Evolutionary conservation across 1,140 invertebrate species (phyloP), one percentile per base, ranked within the genome.

Genomic region (Sinonovacula constricta): DNA sequence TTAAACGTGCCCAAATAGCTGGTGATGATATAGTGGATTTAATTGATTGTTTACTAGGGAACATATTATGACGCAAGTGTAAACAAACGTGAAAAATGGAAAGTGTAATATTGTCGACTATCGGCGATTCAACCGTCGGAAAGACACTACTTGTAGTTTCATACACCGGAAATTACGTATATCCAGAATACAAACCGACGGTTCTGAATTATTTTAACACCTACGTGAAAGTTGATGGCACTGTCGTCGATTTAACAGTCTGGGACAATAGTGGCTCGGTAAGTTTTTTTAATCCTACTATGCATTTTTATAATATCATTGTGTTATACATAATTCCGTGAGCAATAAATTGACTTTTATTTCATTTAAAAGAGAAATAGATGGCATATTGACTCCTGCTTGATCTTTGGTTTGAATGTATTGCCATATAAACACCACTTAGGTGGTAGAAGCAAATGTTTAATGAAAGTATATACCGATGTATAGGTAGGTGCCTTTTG

Each of bases 201-300:
- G 71, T 74, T 18, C 56, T 74, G 26, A 74, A 74, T 34, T 39
- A 36, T 28, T 49, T 63, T 51, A 53, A 39, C 26, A 74, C 71
- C 49, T 59, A 54, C 26, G 34, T 45, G 24, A 26, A 36, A 2
- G 33, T 59, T 3, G 54, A 70, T 2, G 33, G 51, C 28, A 34
- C 30, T 18, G 68, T 59, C 34, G 28, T 74, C 5, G 71, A 74
- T 62, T 30, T 74, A 2, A 30, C 12, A 26, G 49, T 74, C 24
- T 74, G 71, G 71, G 71, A 74, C 49, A 65, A 31, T 28, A 54
- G 59, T 5, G 71, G 71, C n/a, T 74, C 71, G 18, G 71, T 74
- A 65, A 54, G 71, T 45, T 3, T 54, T 12, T 31, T 45, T 45
- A 45, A 10, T 45, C 7, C 7, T 45, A n/a, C n/a, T n/a, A n/a